Base-by-base conservation (phyloP, 1,140 invertebrate genomes). In the Cheumatopsyche charites region DNA sequence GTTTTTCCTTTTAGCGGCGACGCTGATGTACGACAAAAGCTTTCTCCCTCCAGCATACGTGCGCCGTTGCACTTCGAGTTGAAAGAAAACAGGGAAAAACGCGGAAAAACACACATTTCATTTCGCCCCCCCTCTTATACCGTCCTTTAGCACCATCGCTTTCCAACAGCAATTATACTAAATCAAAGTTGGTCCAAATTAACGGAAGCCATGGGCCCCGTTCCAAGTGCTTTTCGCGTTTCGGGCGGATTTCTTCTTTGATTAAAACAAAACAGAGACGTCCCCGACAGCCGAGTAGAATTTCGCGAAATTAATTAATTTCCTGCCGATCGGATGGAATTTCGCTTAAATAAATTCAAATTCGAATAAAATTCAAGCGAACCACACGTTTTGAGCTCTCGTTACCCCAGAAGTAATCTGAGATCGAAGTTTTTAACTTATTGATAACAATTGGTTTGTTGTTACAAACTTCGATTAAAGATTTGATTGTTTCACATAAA, bases 241-340 rank as follows among this genome's bases (percentile, higher is more conserved):
- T 65, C 62, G 36, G 21, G 19, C 55, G 9, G 55, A 23, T 25
- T 23, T 15, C 55, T 47, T 66, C 63, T 47, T 47, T 66, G 63
- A 66, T 66, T 66, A 66, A 66, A 66, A 47, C 63, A 66, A 66
- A 66, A 66, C 43, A 66, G 43, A 66, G 13, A 23, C 55, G 3
- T 58, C 23, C 25, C 55, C 25, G 21, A 23, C 23, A 52, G 47
- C 9, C 29, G 42, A n/a, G n/a, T 66, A 42, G 19, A 17, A 42
- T 17, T 66, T 66, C 19, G 21, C 21, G 13, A 66, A 66, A 66
- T 66, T 66, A 66, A 66, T 66, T 66, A 58, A 21, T 58, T 58
- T 58, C 23, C 55, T 23, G 3, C 29, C 55, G 21, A 58, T 58
- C 19, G 55, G 21, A 1, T 23, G 21, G 21, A 58, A 23, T 58